Evolutionary conservation across 2,888 invertebrate species (phyloP).

Genomic region (Hyalella azteca): DNA sequence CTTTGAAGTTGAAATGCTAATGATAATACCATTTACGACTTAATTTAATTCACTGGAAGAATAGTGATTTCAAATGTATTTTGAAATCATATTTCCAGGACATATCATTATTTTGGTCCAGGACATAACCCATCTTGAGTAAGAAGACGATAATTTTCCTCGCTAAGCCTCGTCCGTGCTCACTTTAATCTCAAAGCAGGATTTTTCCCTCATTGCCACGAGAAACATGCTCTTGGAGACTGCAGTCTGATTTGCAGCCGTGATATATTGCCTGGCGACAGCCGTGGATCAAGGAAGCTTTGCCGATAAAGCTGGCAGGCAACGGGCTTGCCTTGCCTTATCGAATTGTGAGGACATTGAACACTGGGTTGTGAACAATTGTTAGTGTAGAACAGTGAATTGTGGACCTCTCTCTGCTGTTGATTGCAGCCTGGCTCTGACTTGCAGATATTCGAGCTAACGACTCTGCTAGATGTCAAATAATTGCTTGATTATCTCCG

Average conservation of each 20-base stretch:
- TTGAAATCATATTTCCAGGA: too few species aligned
- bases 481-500: too few species aligned
- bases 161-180: too few species aligned
- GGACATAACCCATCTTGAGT: too few species aligned
- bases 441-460: too few species aligned
- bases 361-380: not conserved
- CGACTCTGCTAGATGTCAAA: not conserved
- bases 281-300: slow-evolving; percentile 1
- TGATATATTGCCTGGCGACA: not conserved
- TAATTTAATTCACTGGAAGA: too few species aligned
- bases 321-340: not conserved
- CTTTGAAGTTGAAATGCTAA: too few species aligned
- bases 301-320: slow-evolving; percentile 5
- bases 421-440: not conserved
- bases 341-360: not conserved
- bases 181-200: too few species aligned
- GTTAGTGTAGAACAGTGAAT: not conserved
- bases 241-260: not conserved
- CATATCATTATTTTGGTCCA: too few species aligned
- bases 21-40: too few species aligned
- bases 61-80: too few species aligned
- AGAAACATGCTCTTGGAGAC: not conserved
- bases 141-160: too few species aligned
- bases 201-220: not conserved
- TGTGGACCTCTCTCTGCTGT: not conserved